Evolutionary conservation across 1,140 invertebrate genomes (phyloP), one percentile per base, ranked within the genome.

Genomic region (Tribolium castaneum): DNA sequence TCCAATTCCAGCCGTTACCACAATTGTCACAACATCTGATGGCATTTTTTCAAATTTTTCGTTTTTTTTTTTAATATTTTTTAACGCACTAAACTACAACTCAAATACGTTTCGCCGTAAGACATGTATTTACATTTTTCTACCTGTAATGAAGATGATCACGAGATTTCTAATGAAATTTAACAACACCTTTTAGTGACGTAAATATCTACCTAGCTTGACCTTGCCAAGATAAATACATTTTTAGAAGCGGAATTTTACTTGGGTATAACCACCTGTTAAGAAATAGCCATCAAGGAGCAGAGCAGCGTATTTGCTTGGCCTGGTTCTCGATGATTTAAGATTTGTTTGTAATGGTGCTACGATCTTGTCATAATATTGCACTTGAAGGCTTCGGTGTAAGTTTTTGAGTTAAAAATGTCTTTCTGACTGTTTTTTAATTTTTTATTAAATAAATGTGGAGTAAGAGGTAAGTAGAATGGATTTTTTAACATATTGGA

Each of bases 1-100:
- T 75, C 90, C 90, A 22, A 91, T 85, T 3, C 90, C 88, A 0
- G 89, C 87, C 0, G 88, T 86, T 30, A 91, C 83, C 1, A 87
- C 88, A 56, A 90, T 78, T 1, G 85, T 82, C 0, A 87, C 75
- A 0, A 88, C 87, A 79, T 90, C 89, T 3, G 88, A 87, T 84
- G 85, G 85, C 85, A 86, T 86, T 14, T 54, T 51, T 34, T 19
- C 9, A 51, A 77, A 82, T 39, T 78, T 45, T 25, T 49, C 74
- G n/a, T 19, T 59, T n/a, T 14, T 66, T 51, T 34, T 62, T 74
- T 49, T 78, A 76, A 77, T 72, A 82, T 51, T 30, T n/a, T 30
- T 74, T 80, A 54, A 78, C 49, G 22, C 9, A 74, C 59, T 74
- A 35, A 12, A 39, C 50, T 45, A 45, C 49, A 70, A 50, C 78